Evolutionary conservation across 2,888 invertebrate genomes (phyloP).

Genomic region (Cyrtodaria siliqua): DNA sequence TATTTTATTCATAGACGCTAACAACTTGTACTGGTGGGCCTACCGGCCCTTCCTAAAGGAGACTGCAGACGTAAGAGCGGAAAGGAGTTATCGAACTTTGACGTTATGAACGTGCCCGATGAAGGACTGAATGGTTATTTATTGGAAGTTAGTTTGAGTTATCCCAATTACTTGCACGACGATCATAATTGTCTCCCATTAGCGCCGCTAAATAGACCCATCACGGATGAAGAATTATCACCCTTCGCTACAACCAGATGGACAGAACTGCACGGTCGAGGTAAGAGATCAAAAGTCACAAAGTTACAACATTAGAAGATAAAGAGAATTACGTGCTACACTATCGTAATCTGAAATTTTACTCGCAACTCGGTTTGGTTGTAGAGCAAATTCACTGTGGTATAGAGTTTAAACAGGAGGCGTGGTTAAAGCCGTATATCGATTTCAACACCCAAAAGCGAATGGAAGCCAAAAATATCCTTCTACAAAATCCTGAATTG

Average conservation of each 20-base stretch:
- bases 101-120: conserved; percentile 16
- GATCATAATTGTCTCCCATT: conserved; percentile 26
- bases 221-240: conserved; percentile 14
- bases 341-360: conserved; percentile 28
- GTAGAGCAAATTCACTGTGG: conserved; percentile 77
- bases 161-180: conserved; percentile 33
- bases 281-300: conserved; percentile 24
- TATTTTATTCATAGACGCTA: conserved; percentile 11
- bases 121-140: conserved; percentile 28
- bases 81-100: not conserved
- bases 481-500: conserved; percentile 77
- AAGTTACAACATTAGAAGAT: conserved; percentile 36
- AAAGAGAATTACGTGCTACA: conserved; percentile 34
- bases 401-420: conserved; percentile 71
- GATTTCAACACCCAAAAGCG: conserved; percentile 69
- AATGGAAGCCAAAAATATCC: conserved; percentile 75
- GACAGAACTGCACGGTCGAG: conserved; percentile 11
- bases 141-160: conserved; percentile 25
- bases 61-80: conserved; percentile 49
- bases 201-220: conserved; percentile 17
- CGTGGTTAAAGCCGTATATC: conserved; percentile 83
- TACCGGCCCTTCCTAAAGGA: conserved; percentile 69
- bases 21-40: conserved; percentile 54
- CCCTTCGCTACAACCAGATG: conserved; percentile 33
- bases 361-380: conserved; percentile 59